Evolutionary conservation across 2,113 vertebrate species (phyloP), one percentile per base, ranked within the genome.

Genomic region (Xiphias gladius): DNA sequence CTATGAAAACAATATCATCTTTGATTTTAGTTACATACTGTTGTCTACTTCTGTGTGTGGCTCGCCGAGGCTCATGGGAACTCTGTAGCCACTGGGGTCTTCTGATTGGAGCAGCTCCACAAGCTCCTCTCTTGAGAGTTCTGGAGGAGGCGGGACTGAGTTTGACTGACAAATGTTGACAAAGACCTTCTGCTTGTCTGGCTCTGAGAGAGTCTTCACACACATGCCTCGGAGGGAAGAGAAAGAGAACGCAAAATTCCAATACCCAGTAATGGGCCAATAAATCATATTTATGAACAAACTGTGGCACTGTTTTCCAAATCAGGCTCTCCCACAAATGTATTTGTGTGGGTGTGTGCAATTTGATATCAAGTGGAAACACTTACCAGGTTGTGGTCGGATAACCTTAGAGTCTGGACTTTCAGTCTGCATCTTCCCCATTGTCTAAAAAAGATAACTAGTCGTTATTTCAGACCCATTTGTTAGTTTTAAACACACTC

Each of bases 61-160:
- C 85, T 98, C 97, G 17, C 97, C 97, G 6, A 98, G 95, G 83
- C 96, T 98, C 97, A 98, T 98, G 72, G 97, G 97, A 86, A 98
- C 96, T 79, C 95, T 94, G 87, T 95, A 98, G 39, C 91, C 90
- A 0, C 96, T 95, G 0, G 97, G 96, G 52, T 97, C 96, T 9
- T 97, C 97, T 7, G 96, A 97, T 62, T 97, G 96, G 30, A 98
- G 93, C 70, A 98, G 95, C 13, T 93, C 92, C 71, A 96, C 92
- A 0, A 98, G 94, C 62, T 96, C 94, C 1, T 96, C 95, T 78
- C 94, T 95, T 0, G 95, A 96, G 37, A 97, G 71, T 1, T 95
- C 92, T 0, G 96, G 96, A 0, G 97, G 96, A 0, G 94, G 91
- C 0, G 97, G 97, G 77, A 98, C 95, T 5, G 95, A 93, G 30